A percentile compares a stretch with the other conserved stretches of the same genome.
These are phyloP conservation scores for Gonioctena quinquepunctata DNA, from an alignment of 1,140 invertebrate genomes.

Conservation along the genomic window DNA sequence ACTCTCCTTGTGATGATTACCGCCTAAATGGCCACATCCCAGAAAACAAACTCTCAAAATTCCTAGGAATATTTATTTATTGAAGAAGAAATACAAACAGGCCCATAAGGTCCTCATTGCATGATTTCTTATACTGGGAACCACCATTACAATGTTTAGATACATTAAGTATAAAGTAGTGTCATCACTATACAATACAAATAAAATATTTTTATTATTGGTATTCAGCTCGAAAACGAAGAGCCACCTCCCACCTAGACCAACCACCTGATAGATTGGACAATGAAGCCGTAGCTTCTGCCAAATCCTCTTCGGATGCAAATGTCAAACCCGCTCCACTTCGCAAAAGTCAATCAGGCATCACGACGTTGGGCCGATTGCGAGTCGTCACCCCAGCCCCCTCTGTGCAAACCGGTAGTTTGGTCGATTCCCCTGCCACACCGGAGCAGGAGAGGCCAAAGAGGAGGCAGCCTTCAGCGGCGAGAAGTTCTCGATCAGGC, in stretches of 20 bases:
- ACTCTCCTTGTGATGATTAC: no score
- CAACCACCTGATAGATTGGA: slow-evolving; percentile 50
- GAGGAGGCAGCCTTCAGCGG: slow-evolving; percentile 47
- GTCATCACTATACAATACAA: no score
- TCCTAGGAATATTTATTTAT: no score
- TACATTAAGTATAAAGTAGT: no score
- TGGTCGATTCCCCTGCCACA: slow-evolving; percentile 50
- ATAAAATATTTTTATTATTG: background rate
- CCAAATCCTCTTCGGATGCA: slow-evolving; percentile 48
- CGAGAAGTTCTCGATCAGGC: slow-evolving; percentile 47
- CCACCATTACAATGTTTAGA: no score
- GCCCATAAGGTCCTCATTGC: no score
- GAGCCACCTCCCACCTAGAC: slow-evolving; percentile 52
- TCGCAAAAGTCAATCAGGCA: slow-evolving; percentile 53
- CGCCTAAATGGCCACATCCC: no score
- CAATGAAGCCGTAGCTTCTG: slow-evolving; percentile 50
- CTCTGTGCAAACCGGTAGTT: slow-evolving; percentile 34
- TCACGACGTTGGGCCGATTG: slow-evolving; percentile 63
- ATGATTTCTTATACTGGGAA: no score
- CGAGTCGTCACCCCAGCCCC: slow-evolving; percentile 60
- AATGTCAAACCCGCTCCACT: slow-evolving; percentile 48
- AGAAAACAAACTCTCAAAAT: no score
- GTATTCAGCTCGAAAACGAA: slow-evolving; percentile 43
- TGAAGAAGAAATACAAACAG: no score
- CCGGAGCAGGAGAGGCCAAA: slow-evolving; percentile 52